These are phyloP conservation scores for Platyrinchus mystaceus DNA, from an alignment of 2,797 vertebrate genomes.

Conservation along the genomic window DNA sequence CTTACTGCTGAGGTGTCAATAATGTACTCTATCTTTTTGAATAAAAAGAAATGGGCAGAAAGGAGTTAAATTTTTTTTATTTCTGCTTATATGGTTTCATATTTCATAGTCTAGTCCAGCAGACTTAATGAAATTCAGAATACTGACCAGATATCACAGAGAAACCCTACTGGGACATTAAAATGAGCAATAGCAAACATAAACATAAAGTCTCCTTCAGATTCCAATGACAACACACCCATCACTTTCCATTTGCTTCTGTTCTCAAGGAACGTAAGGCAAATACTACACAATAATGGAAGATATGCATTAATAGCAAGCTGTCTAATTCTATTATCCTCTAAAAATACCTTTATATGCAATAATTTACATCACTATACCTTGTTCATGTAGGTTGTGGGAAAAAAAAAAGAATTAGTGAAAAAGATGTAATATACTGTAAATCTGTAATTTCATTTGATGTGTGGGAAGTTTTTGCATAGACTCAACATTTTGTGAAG, in stretches of 20 bases:
- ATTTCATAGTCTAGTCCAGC: not conserved
- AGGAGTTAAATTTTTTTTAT: not conserved
- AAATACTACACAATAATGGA: not conserved
- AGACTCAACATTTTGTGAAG: not conserved
- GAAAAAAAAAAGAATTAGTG: not conserved
- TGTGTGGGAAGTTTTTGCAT: not conserved
- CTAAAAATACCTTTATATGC: not conserved
- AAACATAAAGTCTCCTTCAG: constrained; percentile 4
- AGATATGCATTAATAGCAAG: not conserved
- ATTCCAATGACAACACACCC: not conserved
- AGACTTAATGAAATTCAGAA: constrained; percentile 26
- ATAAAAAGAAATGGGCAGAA: not conserved
- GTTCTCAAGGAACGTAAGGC: not conserved
- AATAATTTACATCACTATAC: not conserved
- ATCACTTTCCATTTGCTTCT: not conserved
- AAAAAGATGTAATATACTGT: not conserved
- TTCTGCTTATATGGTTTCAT: not conserved
- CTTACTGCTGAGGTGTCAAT: not conserved
- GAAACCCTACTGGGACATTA: not conserved
- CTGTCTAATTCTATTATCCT: not conserved
- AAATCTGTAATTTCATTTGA: not conserved
- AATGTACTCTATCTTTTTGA: not conserved
- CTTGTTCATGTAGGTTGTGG: not conserved
- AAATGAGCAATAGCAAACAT: constrained; percentile 26
- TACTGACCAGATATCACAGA: not conserved